A percentile compares a stretch with the other conserved stretches of the same genome.
These are phyloP conservation scores for Latrodectus hesperus DNA, from an alignment of 2,888 invertebrate species.

Conservation along the genomic window DNA sequence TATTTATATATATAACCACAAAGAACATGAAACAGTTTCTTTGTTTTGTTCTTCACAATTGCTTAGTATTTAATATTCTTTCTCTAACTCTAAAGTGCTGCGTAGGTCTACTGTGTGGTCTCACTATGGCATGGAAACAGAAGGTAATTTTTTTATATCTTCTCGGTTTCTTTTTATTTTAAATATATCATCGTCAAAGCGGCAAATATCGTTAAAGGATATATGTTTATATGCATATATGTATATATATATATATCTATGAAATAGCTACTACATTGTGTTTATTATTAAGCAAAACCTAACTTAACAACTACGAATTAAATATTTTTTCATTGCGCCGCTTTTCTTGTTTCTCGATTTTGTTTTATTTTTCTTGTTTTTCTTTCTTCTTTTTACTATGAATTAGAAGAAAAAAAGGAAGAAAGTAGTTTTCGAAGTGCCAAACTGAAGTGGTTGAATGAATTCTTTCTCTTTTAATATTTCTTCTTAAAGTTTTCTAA, in stretches of 20 bases:
- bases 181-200: constrained; percentile 41
- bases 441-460: constrained; percentile 40
- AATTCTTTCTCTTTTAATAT: constrained; percentile 15
- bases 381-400: constrained; percentile 31
- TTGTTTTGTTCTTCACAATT: constrained; percentile 69
- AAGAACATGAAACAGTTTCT: constrained; percentile 52
- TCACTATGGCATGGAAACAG: constrained; percentile 68
- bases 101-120: constrained; percentile 63
- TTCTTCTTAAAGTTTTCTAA: constrained; percentile 35
- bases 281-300: constrained; percentile 66
- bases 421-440: constrained; percentile 44
- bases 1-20: constrained; percentile 56
- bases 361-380: constrained; percentile 21
- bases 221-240: neutral
- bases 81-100: constrained; percentile 66
- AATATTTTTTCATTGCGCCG: constrained; percentile 37
- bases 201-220: constrained; percentile 56
- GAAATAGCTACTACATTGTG: constrained; percentile 58
- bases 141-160: constrained; percentile 60
- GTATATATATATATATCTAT: constrained; percentile 22
- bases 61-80: constrained; percentile 40
- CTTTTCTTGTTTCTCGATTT: too few relatives aligned
- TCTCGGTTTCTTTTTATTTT: constrained; percentile 36
- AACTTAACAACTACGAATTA: constrained; percentile 57
- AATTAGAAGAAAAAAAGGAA: constrained; percentile 34